These are phyloP conservation scores for Itoplectis maculator DNA, from an alignment of 2,888 invertebrate genomes.

Conservation along the genomic window DNA sequence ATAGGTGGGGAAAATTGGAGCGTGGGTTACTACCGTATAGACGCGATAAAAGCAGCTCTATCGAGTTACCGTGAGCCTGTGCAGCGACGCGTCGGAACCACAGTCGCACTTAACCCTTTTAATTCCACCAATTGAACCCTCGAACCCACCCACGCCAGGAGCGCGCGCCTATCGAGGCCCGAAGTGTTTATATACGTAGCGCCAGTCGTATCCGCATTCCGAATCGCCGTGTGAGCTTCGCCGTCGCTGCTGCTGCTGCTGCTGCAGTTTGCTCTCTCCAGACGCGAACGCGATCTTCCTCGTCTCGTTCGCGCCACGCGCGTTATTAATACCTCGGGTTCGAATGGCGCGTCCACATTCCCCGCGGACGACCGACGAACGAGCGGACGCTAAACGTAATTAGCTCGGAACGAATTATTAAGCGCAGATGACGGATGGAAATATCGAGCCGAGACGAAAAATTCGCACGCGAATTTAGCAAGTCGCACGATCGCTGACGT, in stretches of 20 bases:
- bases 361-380: background rate
- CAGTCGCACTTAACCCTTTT: conserved; percentile 77
- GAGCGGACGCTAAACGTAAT: conserved; percentile 28
- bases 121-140: conserved; percentile 79
- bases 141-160: conserved; percentile 72
- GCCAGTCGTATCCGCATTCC: conserved; percentile 67
- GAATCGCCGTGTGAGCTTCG: conserved; percentile 58
- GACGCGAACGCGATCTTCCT: conserved; percentile 31
- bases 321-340: conserved; percentile 61
- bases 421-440: background rate
- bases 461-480: too few species aligned
- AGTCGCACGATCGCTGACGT: too few species aligned
- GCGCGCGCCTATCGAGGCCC: conserved; percentile 35
- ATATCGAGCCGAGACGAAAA: background rate
- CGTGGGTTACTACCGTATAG: background rate
- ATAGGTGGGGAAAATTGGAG: conserved; percentile 2
- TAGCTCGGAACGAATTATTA: background rate
- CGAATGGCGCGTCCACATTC: conserved; percentile 37
- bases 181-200: conserved; percentile 42
- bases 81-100: conserved; percentile 63
- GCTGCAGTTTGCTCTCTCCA: conserved; percentile 11
- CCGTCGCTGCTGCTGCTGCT: too few species aligned
- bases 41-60: conserved; percentile 70
- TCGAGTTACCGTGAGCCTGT: conserved; percentile 74
- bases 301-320: conserved; percentile 40